phyloP scores from a whole-genome alignment of 2,888 invertebrate species.

The Phortica magna region DNA sequence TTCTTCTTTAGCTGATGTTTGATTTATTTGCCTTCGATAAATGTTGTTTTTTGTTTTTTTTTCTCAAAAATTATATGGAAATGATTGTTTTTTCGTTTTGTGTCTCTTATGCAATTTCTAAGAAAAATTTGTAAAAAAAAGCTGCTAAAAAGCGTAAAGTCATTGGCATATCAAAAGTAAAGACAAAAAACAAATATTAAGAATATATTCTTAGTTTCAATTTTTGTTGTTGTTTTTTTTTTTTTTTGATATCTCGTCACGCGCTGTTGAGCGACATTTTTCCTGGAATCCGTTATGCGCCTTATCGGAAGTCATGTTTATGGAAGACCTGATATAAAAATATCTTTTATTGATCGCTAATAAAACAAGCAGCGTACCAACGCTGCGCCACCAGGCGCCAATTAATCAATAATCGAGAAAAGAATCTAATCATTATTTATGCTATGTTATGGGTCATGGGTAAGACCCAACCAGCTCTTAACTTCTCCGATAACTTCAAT shows the following conservation, averaged over 20 bases:
- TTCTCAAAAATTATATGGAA: slow-evolving; percentile 25
- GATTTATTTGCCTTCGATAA: slow-evolving; percentile 69
- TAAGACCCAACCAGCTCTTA: no score
- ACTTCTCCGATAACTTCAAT: no score
- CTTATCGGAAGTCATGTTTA: slow-evolving; percentile 20
- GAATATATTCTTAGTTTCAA: neutral
- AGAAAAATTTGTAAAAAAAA: neutral
- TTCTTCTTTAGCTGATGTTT: slow-evolving; percentile 53
- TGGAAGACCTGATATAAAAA: neutral
- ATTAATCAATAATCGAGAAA: no score
- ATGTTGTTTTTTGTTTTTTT: neutral
- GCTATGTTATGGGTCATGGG: no score
- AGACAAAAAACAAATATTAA: neutral
- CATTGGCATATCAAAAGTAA: neutral
- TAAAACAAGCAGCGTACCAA: neutral
- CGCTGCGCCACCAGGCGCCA: no score
- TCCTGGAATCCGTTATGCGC: neutral
- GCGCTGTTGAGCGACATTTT: neutral
- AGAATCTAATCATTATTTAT: no score
- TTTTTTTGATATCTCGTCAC: neutral
- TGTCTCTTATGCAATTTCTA: slow-evolving; percentile 18
- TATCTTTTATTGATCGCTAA: neutral
- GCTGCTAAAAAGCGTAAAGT: slow-evolving; percentile 19
- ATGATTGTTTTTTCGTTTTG: slow-evolving; percentile 4
- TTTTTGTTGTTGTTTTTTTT: slow-evolving; percentile 18